Evolutionary conservation across 2,888 invertebrate genomes (phyloP).

Genomic region (Celastrina argiolus): DNA sequence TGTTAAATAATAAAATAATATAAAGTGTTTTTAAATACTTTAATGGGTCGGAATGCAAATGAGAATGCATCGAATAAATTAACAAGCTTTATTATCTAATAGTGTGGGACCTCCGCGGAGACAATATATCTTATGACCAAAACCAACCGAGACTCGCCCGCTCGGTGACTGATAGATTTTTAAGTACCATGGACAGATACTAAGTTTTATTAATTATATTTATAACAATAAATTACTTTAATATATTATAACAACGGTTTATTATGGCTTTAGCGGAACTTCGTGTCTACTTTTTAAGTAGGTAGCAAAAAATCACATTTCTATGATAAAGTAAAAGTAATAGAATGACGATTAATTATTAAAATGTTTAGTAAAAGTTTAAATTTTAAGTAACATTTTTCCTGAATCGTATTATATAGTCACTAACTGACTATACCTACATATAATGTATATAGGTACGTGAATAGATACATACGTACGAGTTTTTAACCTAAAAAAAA

Average conservation of each 20-base stretch:
- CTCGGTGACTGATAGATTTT: conserved; percentile 2
- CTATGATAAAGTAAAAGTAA: neutral
- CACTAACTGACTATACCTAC: neutral
- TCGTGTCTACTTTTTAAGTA: neutral
- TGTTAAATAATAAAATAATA: conserved; percentile 13
- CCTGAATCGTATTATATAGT: neutral
- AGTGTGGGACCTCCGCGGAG: conserved; percentile 6
- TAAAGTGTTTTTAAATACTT: conserved; percentile 20
- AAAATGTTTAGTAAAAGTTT: neutral
- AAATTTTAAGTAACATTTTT: neutral
- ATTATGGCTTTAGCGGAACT: neutral
- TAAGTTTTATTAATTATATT: conserved; percentile 11
- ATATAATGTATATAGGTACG: too few relatives aligned
- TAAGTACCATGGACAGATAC: neutral
- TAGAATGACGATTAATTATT: neutral
- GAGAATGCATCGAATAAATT: conserved; percentile 9
- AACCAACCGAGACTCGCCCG: neutral
- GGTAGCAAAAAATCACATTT: neutral
- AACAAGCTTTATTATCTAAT: conserved; percentile 6
- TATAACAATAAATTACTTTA: neutral
- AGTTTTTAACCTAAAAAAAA: too few relatives aligned
- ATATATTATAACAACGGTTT: conserved; percentile 3
- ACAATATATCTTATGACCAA: neutral
- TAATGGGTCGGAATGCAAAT: conserved; percentile 2
- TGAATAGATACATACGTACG: too few relatives aligned